Evolutionary conservation across 1,140 invertebrate species (phyloP), one percentile per base, ranked within the genome.

Genomic region (Caenorhabditis briggsae): DNA sequence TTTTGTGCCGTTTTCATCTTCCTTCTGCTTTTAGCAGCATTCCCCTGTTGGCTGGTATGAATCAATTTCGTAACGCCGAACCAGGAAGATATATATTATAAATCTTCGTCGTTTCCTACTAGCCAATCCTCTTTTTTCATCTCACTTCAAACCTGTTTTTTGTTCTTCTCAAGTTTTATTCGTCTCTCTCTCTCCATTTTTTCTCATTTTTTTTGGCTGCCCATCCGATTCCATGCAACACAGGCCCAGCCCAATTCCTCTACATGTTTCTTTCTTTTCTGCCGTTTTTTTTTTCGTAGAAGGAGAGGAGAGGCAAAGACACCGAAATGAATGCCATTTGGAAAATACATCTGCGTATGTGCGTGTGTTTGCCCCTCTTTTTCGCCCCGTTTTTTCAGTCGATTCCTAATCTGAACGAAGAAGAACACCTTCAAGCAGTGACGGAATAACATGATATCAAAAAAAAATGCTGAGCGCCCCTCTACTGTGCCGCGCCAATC

Each of bases 91-190:
- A 33, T 33, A 33, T 33, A 78, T 78, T 78, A 78, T 48, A 50
- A 78, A 50, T 78, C 46, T 78, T 78, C 43, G 65, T 12, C 65
- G 65, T 41, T 6, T 5, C 41, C 33, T 25, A 23, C 20, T 23
- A 23, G 65, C 41, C 33, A 70, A 70, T 16, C 41, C 70, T 9
- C 64, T 6, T 33, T 46, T 25, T 25, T 65, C 70, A 25, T 53
- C 70, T 78, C 64, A 43, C 70, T 16, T 48, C n/a, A 78, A 78
- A 78, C 43, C 70, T 53, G 43, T 48, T 78, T 78, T 78, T 78
- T 78, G 70, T 78, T 78, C 70, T 78, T 78, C 70, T 50, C 70
- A 48, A 78, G 43, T 78, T 78, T 46, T 53, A 1, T 23, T 46
- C n/a, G n/a, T n/a, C n/a, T 25, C n/a, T 46, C 18, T 70, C 65